A percentile compares a stretch with the other conserved stretches of the same genome.
phyloP scores from a whole-genome alignment of 2,888 invertebrate genomes.

The Cistogaster globosa region DNA sequence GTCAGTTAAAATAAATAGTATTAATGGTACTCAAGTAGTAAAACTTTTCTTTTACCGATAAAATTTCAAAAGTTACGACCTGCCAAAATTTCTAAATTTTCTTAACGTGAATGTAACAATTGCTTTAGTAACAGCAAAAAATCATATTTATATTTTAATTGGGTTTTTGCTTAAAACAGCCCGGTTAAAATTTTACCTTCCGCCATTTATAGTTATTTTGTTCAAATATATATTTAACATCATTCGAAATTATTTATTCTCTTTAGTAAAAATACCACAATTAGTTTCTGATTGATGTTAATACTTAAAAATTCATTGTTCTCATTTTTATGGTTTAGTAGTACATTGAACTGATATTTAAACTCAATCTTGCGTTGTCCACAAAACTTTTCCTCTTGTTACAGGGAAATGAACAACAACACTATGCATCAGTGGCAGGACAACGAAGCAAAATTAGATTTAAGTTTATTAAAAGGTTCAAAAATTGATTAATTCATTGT shows the following conservation, averaged over 20 bases:
- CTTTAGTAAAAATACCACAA: not conserved
- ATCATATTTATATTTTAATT: too few relatives aligned
- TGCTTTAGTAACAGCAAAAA: too few relatives aligned
- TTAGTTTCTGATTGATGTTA: not conserved
- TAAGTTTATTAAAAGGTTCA: constrained; percentile 67
- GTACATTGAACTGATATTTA: constrained; percentile 16
- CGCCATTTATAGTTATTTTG: too few relatives aligned
- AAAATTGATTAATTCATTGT: constrained; percentile 55
- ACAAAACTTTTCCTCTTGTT: not conserved
- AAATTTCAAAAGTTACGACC: too few relatives aligned
- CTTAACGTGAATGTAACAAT: too few relatives aligned
- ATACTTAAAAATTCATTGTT: not conserved
- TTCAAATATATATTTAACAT: too few relatives aligned
- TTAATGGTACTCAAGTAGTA: too few relatives aligned
- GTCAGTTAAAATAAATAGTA: too few relatives aligned
- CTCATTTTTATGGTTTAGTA: not conserved
- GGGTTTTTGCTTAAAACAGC: too few relatives aligned
- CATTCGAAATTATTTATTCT: not conserved
- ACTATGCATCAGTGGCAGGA: constrained; percentile 22
- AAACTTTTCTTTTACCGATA: too few relatives aligned
- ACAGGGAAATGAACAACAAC: constrained; percentile 12
- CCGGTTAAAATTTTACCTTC: too few relatives aligned
- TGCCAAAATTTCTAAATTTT: too few relatives aligned
- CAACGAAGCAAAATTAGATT: constrained; percentile 42
- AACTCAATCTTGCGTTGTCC: constrained; percentile 35